A percentile compares a stretch with the other conserved stretches of the same genome.
phyloP scores from a whole-genome alignment of 2,113 vertebrate genomes.

The Limanda limanda region DNA sequence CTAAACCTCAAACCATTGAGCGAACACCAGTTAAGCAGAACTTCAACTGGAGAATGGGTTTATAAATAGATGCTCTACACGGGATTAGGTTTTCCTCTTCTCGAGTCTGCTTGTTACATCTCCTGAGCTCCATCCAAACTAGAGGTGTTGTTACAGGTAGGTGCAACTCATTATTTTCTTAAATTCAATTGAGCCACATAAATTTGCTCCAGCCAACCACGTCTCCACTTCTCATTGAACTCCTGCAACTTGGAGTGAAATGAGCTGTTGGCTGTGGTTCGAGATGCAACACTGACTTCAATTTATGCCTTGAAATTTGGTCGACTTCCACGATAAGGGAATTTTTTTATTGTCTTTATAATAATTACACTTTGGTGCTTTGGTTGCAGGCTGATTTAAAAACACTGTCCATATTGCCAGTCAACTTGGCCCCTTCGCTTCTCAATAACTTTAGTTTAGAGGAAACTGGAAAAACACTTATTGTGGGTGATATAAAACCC shows the following conservation, averaged over 20 bases:
- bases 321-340: constrained; percentile 27
- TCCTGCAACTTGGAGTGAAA: constrained; percentile 28
- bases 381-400: constrained; percentile 39
- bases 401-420: constrained; percentile 45
- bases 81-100: too few species aligned
- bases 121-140: background rate
- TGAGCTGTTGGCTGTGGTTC: constrained; percentile 7
- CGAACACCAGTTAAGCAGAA: too few species aligned
- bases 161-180: constrained; percentile 30
- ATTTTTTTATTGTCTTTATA: constrained; percentile 54
- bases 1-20: too few species aligned
- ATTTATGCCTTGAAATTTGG: constrained; percentile 41
- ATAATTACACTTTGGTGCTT: constrained; percentile 57
- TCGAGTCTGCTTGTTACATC: background rate
- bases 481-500: constrained; percentile 41
- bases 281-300: constrained; percentile 17
- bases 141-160: background rate
- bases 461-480: constrained; percentile 62
- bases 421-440: constrained; percentile 36
- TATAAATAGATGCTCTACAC: too few species aligned
- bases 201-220: constrained; percentile 18
- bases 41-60: too few species aligned
- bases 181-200: constrained; percentile 34
- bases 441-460: constrained; percentile 43
- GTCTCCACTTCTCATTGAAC: constrained; percentile 42